These are phyloP conservation scores for Cryptosula pallasiana DNA, from an alignment of 2,888 invertebrate species.

Conservation along the genomic window DNA sequence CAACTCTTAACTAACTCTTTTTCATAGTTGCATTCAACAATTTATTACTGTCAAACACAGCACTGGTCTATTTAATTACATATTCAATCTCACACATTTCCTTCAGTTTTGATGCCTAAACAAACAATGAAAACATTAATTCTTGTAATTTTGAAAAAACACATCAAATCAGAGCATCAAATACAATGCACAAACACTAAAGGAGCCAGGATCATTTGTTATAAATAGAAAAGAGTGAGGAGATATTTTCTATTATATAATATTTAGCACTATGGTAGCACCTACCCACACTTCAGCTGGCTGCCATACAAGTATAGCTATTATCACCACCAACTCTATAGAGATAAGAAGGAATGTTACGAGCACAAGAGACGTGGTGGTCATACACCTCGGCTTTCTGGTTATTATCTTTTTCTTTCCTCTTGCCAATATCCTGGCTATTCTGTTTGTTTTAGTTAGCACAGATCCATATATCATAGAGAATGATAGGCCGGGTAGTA, in stretches of 20 bases:
- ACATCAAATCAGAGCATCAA: no score
- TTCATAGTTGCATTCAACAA: no score
- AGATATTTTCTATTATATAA: neutral
- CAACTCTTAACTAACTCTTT: no score
- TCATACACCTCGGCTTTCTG: slow-evolving; percentile 82
- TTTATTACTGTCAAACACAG: no score
- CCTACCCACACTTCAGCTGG: slow-evolving; percentile 59
- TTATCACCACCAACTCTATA: slow-evolving; percentile 73
- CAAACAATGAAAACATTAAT: no score
- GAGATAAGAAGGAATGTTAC: slow-evolving; percentile 80
- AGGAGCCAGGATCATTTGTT: no score
- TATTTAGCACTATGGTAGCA: slow-evolving; percentile 33
- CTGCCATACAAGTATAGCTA: slow-evolving; percentile 61
- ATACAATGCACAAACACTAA: no score
- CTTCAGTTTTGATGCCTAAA: no score
- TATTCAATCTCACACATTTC: no score
- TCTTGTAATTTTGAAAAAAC: no score
- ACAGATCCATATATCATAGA: slow-evolving; percentile 94
- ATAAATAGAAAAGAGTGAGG: neutral
- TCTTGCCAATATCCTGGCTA: slow-evolving; percentile 93
- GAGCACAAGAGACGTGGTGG: slow-evolving; percentile 57
- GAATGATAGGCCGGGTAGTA: slow-evolving; percentile 91
- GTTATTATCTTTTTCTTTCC: slow-evolving; percentile 86
- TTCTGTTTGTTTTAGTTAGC: slow-evolving; percentile 93
- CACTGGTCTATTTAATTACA: no score